Percentiles rank a stretch among this genome's conserved stretches.
Evolutionary conservation across 2,113 vertebrate species (phyloP).

Genomic region (Oryzias curvinotus): DNA sequence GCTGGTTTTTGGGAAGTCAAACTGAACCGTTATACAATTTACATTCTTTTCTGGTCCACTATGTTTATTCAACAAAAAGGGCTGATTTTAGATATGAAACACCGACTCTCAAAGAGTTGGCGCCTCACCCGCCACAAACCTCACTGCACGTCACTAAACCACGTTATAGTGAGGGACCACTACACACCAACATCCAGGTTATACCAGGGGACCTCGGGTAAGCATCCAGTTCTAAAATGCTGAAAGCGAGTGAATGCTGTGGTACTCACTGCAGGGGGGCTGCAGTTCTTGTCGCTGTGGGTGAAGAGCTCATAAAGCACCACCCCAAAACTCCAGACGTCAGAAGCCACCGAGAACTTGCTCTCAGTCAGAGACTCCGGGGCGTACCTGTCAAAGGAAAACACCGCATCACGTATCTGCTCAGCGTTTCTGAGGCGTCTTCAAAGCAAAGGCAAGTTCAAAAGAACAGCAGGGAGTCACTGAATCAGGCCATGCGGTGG

Average conservation of each 20-base stretch:
- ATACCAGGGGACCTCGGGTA: too few species aligned
- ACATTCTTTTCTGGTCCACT: too few species aligned
- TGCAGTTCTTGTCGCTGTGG: conserved; percentile 93
- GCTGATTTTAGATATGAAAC: too few species aligned
- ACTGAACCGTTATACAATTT: too few species aligned
- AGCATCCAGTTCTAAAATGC: too few species aligned
- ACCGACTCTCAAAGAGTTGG: too few species aligned
- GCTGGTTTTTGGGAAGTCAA: too few species aligned
- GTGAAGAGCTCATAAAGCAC: conserved; percentile 98
- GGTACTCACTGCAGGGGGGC: conserved; percentile 90
- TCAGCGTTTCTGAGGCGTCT: not conserved
- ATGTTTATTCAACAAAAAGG: too few species aligned
- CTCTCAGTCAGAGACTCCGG: conserved; percentile 95
- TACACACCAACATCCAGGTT: too few species aligned
- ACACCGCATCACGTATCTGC: conserved; percentile 5
- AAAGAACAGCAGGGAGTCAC: not conserved
- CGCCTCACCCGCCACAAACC: too few species aligned
- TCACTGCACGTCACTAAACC: too few species aligned
- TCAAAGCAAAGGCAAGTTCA: not conserved
- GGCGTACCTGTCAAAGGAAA: conserved; percentile 84
- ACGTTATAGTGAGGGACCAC: too few species aligned
- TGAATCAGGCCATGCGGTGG: not conserved
- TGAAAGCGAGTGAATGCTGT: not conserved
- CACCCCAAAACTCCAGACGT: conserved; percentile 98
- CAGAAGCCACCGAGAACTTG: conserved; percentile 96